phyloP scores from a whole-genome alignment of 2,888 invertebrate species.

The Dexiosoma caninum region DNA sequence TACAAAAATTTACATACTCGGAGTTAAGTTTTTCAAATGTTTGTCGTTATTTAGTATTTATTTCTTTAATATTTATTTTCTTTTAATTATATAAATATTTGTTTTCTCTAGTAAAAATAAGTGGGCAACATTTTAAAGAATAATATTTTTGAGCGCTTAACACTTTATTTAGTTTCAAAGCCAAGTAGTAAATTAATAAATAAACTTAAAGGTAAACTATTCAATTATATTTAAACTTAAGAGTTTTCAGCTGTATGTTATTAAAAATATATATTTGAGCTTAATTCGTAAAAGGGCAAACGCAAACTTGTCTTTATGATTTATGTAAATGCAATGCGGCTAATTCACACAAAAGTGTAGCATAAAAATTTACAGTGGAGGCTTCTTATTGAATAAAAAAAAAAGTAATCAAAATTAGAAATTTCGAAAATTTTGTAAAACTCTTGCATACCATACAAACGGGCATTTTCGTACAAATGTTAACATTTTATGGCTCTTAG shows the following conservation, averaged over 20 bases:
- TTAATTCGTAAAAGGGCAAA: no score
- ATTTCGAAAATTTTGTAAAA: no score
- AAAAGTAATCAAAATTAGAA: no score
- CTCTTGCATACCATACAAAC: no score
- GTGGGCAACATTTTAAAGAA: constrained; percentile 18
- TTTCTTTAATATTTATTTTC: constrained; percentile 21
- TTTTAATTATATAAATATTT: constrained; percentile 30
- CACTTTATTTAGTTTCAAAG: constrained; percentile 2
- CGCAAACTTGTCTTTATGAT: no score
- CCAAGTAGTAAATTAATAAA: neutral
- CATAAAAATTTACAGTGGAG: no score
- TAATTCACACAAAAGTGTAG: no score
- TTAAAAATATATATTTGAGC: neutral
- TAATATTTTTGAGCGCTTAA: neutral
- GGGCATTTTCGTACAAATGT: no score
- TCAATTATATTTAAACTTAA: neutral
- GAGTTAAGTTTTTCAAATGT: constrained; percentile 8
- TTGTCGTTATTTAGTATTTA: neutral
- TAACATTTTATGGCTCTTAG: no score
- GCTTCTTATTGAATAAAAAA: no score
- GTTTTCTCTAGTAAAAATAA: constrained; percentile 27
- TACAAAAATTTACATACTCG: constrained; percentile 43
- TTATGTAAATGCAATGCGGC: no score
- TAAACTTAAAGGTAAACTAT: neutral
- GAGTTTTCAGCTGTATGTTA: neutral